Conservation (phyloP, 2,797 vertebrate species). For the Natrix natrix region DNA sequence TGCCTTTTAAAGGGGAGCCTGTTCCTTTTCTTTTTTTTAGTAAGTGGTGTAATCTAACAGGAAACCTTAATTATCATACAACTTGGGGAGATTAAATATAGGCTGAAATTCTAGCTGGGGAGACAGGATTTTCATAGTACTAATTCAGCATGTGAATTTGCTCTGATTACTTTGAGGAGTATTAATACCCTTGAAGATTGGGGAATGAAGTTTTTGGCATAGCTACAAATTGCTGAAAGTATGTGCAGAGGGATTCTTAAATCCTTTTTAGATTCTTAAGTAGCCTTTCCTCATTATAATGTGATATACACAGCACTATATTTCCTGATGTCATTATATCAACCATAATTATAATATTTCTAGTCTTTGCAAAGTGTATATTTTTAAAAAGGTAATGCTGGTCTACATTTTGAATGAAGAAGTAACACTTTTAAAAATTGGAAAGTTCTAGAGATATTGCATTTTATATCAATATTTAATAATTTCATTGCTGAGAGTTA, state of each 20-base stretch:
- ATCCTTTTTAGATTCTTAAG: neutral
- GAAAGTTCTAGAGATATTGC: neutral
- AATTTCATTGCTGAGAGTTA: neutral
- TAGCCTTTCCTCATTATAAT: neutral
- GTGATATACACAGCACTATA: neutral
- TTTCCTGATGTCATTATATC: neutral
- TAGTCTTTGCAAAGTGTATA: neutral
- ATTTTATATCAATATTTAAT: neutral
- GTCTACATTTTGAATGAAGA: neutral
- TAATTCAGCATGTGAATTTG: neutral
- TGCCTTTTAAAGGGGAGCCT: slow-evolving; percentile 15
- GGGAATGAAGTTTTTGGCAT: neutral
- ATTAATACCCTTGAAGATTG: neutral
- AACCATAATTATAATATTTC: neutral
- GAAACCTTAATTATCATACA: slow-evolving; percentile 12
- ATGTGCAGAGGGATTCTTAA: neutral
- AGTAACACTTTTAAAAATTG: neutral
- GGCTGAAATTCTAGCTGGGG: neutral
- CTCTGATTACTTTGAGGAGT: neutral
- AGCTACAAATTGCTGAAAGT: neutral
- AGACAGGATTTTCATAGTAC: neutral
- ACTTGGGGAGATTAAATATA: slow-evolving; percentile 37
- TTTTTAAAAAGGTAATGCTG: neutral
- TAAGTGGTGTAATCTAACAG: slow-evolving; percentile 21
- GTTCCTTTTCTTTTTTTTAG: neutral